Evolutionary conservation across 2,888 invertebrate species (phyloP).

Genomic region (Liposcelis brunnea): DNA sequence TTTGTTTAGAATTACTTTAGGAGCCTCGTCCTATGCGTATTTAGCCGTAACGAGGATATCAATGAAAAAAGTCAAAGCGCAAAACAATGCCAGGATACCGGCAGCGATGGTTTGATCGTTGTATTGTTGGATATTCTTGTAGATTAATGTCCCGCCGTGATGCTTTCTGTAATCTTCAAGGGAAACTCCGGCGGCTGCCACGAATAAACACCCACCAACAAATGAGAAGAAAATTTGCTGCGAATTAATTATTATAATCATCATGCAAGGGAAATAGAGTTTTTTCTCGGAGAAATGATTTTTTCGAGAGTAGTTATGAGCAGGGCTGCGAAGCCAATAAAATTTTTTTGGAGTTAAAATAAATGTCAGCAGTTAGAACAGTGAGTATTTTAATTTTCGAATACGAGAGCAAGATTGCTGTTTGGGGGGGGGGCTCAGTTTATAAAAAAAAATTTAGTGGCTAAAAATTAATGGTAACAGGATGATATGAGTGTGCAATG

Average conservation of each 20-base stretch:
- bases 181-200: slow-evolving; percentile 1
- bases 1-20: neutral
- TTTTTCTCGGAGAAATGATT: too few species aligned
- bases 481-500: too few species aligned
- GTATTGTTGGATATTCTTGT: slow-evolving; percentile 5
- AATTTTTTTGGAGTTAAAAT: too few species aligned
- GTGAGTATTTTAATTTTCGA: too few species aligned
- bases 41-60: neutral
- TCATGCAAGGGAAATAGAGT: too few species aligned
- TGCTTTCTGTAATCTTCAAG: neutral
- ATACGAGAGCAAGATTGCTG: too few species aligned
- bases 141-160: neutral
- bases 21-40: slow-evolving; percentile 5
- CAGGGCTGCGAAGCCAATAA: too few species aligned
- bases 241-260: neutral
- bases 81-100: slow-evolving; percentile 2
- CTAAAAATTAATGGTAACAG: too few species aligned
- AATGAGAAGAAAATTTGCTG: slow-evolving; percentile 3
- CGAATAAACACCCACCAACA: slow-evolving; percentile 4
- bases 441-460: too few species aligned
- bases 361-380: too few species aligned
- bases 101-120: slow-evolving; percentile 8
- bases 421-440: too few species aligned
- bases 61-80: neutral
- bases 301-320: too few species aligned